These are phyloP conservation scores for Gambusia holbrooki DNA, from an alignment of 2,113 vertebrate genomes.

Conservation along the genomic window DNA sequence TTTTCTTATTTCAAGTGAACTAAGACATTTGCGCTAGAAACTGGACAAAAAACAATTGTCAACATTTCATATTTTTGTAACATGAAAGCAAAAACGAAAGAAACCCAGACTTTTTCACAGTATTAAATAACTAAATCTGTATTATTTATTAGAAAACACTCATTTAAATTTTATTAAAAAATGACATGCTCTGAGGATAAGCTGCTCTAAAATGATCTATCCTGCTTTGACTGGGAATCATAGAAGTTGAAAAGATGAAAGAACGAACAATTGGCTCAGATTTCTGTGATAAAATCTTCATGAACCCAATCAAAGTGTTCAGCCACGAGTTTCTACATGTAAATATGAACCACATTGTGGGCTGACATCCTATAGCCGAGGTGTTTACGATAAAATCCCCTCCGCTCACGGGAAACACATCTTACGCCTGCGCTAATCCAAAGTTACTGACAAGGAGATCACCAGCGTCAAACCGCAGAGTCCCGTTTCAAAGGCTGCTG, in stretches of 20 bases:
- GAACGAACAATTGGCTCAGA: neutral
- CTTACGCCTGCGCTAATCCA: slow-evolving; percentile 27
- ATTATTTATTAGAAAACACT: neutral
- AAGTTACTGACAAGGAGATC: slow-evolving; percentile 47
- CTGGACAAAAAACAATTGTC: too few relatives aligned
- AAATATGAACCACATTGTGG: slow-evolving; percentile 47
- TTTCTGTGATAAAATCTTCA: neutral
- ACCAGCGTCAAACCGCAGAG: slow-evolving; percentile 37
- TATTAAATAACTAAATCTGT: too few relatives aligned
- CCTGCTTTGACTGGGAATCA: neutral
- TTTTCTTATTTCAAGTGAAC: too few relatives aligned
- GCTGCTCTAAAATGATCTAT: neutral
- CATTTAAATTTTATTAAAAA: neutral
- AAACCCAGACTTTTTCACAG: neutral
- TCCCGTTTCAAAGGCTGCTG: slow-evolving; percentile 28
- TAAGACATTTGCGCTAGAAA: too few relatives aligned
- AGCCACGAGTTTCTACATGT: slow-evolving; percentile 12
- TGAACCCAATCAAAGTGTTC: slow-evolving; percentile 23
- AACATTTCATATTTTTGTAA: too few relatives aligned
- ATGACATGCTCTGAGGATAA: neutral
- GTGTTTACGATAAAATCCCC: slow-evolving; percentile 25
- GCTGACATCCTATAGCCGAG: slow-evolving; percentile 15
- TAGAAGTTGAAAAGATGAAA: neutral
- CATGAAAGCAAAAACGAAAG: too few relatives aligned
- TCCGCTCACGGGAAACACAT: slow-evolving; percentile 17